Percentiles rank a stretch among this genome's conserved stretches.
Conservation (phyloP, 2,797 vertebrate genomes). For the Cygnus olor region DNA sequence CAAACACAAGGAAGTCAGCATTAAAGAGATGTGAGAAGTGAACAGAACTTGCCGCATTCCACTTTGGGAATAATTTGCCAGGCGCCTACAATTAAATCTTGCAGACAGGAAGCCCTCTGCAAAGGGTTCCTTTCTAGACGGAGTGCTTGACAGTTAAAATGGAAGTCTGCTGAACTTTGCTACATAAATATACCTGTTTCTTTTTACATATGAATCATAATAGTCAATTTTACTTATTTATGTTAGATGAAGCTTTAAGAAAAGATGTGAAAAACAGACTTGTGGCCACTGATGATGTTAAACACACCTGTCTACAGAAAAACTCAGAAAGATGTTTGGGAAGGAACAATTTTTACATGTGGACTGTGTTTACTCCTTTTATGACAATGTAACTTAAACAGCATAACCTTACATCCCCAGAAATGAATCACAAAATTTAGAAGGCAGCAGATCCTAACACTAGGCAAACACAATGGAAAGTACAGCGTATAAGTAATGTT, state of each 20-base stretch:
- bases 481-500: neutral
- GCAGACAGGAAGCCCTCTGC: neutral
- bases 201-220: neutral
- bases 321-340: neutral
- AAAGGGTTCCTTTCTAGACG: neutral
- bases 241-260: neutral
- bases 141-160: neutral
- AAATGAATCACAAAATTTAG: neutral
- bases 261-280: neutral
- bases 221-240: neutral
- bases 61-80: neutral
- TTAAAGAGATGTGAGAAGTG: neutral
- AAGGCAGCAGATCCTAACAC: neutral
- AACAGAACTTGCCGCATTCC: neutral
- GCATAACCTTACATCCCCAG: neutral
- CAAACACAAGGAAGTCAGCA: neutral
- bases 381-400: neutral
- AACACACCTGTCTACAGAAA: neutral
- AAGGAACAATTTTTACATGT: neutral
- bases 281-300: neutral
- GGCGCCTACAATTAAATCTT: neutral
- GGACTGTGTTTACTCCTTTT: neutral
- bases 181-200: neutral
- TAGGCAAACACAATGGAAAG: neutral
- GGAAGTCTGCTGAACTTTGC: neutral